Evolutionary conservation across 2,797 vertebrate genomes (phyloP), one percentile per base, ranked within the genome.

Genomic region (Chaunax sp.): DNA sequence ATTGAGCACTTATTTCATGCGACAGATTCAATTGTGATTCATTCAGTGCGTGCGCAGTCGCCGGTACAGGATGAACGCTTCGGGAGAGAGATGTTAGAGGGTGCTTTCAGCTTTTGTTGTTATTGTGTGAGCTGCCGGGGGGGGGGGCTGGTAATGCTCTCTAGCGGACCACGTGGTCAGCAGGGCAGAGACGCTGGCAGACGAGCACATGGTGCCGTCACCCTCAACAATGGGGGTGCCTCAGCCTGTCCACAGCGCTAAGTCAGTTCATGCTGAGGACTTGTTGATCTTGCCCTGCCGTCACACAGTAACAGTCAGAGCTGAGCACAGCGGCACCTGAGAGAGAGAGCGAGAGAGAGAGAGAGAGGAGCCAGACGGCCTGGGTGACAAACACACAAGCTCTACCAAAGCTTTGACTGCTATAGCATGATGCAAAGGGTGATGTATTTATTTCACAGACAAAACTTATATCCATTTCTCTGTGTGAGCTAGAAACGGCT

Each of bases 181-280:
- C 69, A 26, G 73, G 63, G 63, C 16, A 2, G 57, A 64, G 75
- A 77, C 49, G 2, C 44, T 35, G 69, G 52, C 64, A 72, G 69
- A 70, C 53, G 14, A 81, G 52, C 64, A 73, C 66, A 61, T 15
- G 55, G 72, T 61, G 78, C 59, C 60, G n/a, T 73, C 78, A 54
- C 50, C 53, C 64, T 23, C 16, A 66, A 87, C 80, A 81, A 78
- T 5, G 44, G 57, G 52, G 19, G 8, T 4, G 62, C 56, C 66
- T 86, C 50, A 81, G 84, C 87, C n/a, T 80, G 77, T 82, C 61
- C 50, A 2, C 61, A 18, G 43, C 57, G n/a, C 80, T 55, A 66
- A 69, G 71, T 78, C 64, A 44, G 44, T 43, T 54, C 41, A 69
- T 19, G 55, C 23, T 15, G 26, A 35, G 15, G n/a, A 30, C 40